Base-by-base conservation (phyloP, 2,113 vertebrate species). In the Sialia sialis region DNA sequence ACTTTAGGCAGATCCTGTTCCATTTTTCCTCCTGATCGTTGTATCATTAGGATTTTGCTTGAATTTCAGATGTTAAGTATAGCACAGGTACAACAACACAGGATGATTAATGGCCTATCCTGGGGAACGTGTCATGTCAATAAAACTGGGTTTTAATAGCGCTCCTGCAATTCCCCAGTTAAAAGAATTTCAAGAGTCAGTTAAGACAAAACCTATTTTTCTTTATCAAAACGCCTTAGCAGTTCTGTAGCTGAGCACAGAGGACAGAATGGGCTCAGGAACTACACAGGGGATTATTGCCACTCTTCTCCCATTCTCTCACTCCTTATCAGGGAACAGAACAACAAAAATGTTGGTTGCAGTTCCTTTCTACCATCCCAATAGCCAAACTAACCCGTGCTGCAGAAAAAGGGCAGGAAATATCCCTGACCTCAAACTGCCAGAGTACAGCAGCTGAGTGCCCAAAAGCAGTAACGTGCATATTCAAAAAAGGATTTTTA, bases 191-290 rank as follows among this genome's bases (percentile, higher is more conserved):
- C 78, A 39, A 39, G 54, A 82, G 46, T 80, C 67, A 32, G 75
- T 83, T 95, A 83, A 94, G 91, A 86, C 75, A 91, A 94, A 95
- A 73, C 59, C 59, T 79, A 49, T 94, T 94, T 94, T 91, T 95
- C 87, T n/a, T 92, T 79, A 70, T 19, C 93, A 81, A 51, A 87
- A 79, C 63, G 91, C 44, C 46, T 84, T 82, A 87, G 67, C 66
- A 58, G 60, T 54, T 76, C 41, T 81, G 69, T 68, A 49, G 32
- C 62, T 64, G 67, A 89, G 66, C 48, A 75, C 22, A 49, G 60
- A 64, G 62, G 43, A 87, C 30, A 59, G 80, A 77, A 73, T 48
- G 68, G 76, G 43, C 51, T 84, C 85, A 30, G 59, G 34, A 36
- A 38, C 58, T 58, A 21, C 79, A 29, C 10, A 29, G 55, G 69